phyloP scores from a whole-genome alignment of 2,888 invertebrate genomes.

The Xestia rhomboidea region DNA sequence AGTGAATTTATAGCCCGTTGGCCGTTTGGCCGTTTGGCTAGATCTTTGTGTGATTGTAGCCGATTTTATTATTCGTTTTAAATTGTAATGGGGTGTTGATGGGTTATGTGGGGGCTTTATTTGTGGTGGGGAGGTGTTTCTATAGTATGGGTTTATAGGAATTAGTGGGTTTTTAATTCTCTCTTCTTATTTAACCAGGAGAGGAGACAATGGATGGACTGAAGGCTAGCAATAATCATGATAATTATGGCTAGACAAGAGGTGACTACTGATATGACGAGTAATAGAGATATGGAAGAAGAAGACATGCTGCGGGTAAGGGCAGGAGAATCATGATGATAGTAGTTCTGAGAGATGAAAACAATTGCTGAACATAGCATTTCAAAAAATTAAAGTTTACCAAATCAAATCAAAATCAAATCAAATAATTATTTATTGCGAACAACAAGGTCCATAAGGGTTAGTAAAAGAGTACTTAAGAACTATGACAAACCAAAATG shows the following conservation, averaged over 20 bases:
- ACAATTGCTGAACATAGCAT: not conserved
- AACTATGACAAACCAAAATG: no score
- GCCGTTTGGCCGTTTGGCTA: conserved; percentile 37
- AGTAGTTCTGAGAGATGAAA: not conserved
- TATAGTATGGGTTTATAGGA: not conserved
- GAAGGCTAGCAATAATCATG: no score
- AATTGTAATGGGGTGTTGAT: conserved; percentile 62
- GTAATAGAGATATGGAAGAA: not conserved
- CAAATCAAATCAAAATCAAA: no score
- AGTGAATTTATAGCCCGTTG: conserved; percentile 63
- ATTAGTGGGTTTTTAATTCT: not conserved
- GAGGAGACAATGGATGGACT: not conserved
- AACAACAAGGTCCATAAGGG: no score
- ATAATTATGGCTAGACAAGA: not conserved
- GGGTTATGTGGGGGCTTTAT: conserved; percentile 1
- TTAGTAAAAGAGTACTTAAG: no score
- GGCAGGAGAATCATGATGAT: not conserved
- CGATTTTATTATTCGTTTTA: conserved; percentile 66
- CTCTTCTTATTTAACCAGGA: not conserved
- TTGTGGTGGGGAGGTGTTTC: not conserved
- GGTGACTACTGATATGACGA: not conserved
- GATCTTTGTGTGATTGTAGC: conserved; percentile 64
- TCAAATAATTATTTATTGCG: no score
- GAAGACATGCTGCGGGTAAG: not conserved
- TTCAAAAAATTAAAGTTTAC: not conserved